phyloP scores from a whole-genome alignment of 64 coral and sea anemone species.

The Montipora sp. region DNA sequence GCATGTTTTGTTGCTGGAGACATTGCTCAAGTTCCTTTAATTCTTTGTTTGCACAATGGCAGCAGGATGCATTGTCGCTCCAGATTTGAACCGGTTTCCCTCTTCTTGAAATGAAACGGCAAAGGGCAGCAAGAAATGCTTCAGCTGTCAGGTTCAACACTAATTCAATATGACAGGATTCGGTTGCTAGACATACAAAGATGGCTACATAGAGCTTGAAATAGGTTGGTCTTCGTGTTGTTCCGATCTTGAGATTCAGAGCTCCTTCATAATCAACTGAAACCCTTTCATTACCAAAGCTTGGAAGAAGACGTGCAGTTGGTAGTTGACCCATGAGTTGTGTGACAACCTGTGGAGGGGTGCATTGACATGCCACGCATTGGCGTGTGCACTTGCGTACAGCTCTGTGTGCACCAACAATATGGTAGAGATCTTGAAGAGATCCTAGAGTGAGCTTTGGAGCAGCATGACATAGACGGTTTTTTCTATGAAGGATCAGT shows the following conservation, averaged over 20 bases:
- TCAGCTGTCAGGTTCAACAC: too few species aligned
- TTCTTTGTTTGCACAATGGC: slow-evolving; percentile 48
- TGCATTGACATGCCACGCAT: slow-evolving; percentile 35
- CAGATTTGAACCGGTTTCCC: slow-evolving; percentile 21
- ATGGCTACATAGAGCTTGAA: too few species aligned
- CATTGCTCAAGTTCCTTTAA: neutral
- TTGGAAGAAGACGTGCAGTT: neutral
- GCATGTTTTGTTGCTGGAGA: neutral
- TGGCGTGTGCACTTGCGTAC: neutral
- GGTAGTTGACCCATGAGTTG: slow-evolving; percentile 66
- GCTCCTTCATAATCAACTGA: neutral
- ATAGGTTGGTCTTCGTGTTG: too few species aligned
- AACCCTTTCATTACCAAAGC: slow-evolving; percentile 30
- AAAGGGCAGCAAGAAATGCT: too few species aligned
- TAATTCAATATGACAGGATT: too few species aligned
- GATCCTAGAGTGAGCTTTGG: too few species aligned
- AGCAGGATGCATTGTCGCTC: slow-evolving; percentile 61
- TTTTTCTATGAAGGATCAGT: too few species aligned
- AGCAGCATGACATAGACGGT: too few species aligned
- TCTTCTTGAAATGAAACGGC: neutral
- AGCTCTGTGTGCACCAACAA: slow-evolving; percentile 44
- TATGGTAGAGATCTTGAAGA: slow-evolving; percentile 42
- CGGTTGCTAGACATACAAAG: too few species aligned
- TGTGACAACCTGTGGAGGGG: neutral
- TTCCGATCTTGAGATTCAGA: too few species aligned